These are phyloP conservation scores for Oryzias curvinotus DNA, from an alignment of 2,113 vertebrate genomes.

Conservation along the genomic window DNA sequence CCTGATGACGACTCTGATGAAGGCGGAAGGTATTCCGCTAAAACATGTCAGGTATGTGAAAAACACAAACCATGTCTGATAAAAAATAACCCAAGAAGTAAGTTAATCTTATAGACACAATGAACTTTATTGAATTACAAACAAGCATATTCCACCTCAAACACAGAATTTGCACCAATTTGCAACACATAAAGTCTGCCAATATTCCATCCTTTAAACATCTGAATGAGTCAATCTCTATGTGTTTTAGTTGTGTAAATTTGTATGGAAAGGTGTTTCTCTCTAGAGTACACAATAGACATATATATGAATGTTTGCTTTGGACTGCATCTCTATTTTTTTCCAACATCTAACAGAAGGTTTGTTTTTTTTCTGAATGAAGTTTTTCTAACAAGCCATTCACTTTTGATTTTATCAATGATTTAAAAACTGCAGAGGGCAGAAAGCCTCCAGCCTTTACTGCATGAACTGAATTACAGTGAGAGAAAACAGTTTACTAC, in stretches of 20 bases:
- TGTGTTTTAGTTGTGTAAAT: neutral
- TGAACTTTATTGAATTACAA: no score
- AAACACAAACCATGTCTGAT: no score
- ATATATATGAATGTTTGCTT: slow-evolving; percentile 27
- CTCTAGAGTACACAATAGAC: slow-evolving; percentile 2
- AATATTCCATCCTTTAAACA: slow-evolving; percentile 2
- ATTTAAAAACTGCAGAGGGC: neutral
- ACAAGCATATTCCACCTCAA: no score
- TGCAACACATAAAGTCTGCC: slow-evolving; percentile 12
- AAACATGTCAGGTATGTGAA: no score
- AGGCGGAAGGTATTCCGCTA: no score
- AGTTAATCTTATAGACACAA: no score
- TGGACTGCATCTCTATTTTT: neutral
- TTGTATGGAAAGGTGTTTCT: slow-evolving; percentile 2
- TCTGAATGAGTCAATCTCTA: slow-evolving; percentile 22
- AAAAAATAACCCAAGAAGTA: no score
- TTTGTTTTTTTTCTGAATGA: slow-evolving; percentile 44
- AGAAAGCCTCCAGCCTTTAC: no score
- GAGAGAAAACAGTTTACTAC: no score
- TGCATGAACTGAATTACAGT: no score
- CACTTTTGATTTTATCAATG: slow-evolving; percentile 36
- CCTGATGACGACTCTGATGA: no score
- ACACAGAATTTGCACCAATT: no score
- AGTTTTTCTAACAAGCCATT: slow-evolving; percentile 24
- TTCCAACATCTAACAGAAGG: neutral